Evolutionary conservation across 2,888 invertebrate genomes (phyloP).

Genomic region (Eulithis testata): DNA sequence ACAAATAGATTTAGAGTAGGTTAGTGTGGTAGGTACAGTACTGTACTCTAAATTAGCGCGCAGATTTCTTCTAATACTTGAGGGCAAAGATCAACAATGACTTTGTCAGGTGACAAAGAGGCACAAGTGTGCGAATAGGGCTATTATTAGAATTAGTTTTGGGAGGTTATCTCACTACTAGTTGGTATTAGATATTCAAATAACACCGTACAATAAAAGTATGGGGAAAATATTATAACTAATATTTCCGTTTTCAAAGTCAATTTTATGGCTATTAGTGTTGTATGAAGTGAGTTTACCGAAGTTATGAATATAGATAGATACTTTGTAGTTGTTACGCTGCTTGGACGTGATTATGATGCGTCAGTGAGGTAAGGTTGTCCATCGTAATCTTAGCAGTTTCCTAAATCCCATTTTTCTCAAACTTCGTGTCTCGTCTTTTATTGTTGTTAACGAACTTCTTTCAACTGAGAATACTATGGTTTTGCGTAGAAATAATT

Average conservation of each 20-base stretch:
- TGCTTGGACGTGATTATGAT: neutral
- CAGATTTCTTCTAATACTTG: slow-evolving; percentile 11
- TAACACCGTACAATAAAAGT: no score
- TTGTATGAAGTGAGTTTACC: no score
- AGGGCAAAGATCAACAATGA: slow-evolving; percentile 27
- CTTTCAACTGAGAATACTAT: no score
- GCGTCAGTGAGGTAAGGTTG: slow-evolving; percentile 1
- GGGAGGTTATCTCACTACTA: slow-evolving; percentile 4
- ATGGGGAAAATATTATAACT: no score
- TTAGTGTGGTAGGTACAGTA: neutral
- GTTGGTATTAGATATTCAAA: no score
- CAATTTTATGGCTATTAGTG: no score
- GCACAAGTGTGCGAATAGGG: slow-evolving; percentile 14
- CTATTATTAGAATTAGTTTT: slow-evolving; percentile 13
- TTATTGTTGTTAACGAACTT: no score
- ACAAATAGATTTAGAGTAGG: neutral
- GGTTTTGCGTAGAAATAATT: no score
- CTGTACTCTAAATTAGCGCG: slow-evolving; percentile 9
- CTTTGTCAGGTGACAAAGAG: slow-evolving; percentile 9
- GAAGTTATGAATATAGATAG: neutral
- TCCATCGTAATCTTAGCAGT: slow-evolving; percentile 1
- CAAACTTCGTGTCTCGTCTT: no score
- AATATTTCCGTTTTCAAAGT: no score
- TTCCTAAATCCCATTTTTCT: neutral
- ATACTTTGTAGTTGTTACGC: neutral